These are phyloP conservation scores for Hirtodrosophila alboralis DNA, from an alignment of 2,888 invertebrate genomes.

Conservation along the genomic window DNA sequence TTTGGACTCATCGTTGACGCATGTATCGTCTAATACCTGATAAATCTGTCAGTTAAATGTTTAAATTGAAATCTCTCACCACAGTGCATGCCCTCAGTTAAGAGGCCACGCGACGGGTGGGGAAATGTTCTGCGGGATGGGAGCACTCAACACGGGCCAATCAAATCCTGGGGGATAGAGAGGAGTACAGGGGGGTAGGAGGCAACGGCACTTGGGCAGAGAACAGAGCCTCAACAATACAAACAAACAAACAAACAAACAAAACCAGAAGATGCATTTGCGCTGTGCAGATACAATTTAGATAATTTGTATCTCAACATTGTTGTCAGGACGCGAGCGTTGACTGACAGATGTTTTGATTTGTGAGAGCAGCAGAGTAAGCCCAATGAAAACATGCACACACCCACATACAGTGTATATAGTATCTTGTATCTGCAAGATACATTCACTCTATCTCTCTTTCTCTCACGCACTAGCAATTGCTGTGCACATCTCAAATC, in stretches of 20 bases:
- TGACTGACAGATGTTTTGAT: constrained; percentile 82
- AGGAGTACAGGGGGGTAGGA: constrained; percentile 1
- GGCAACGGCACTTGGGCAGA: constrained; percentile 23
- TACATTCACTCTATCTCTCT: constrained; percentile 16
- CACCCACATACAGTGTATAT: constrained; percentile 6
- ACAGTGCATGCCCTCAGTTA: constrained; percentile 53
- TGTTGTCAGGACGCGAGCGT: constrained; percentile 70
- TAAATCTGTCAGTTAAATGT: constrained; percentile 82
- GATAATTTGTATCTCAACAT: constrained; percentile 82
- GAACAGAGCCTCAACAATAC: constrained; percentile 22
- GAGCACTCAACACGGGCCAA: constrained; percentile 55
- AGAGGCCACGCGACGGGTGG: constrained; percentile 42
- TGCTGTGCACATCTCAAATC: constrained; percentile 51
- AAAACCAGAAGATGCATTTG: constrained; percentile 74
- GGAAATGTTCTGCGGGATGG: constrained; percentile 18
- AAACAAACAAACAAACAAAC: constrained; percentile 49
- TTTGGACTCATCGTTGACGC: constrained; percentile 57
- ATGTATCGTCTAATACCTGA: constrained; percentile 81
- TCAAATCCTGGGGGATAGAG: constrained; percentile 14
- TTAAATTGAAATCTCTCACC: constrained; percentile 81
- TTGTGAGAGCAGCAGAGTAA: constrained; percentile 38
- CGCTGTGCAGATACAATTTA: constrained; percentile 76
- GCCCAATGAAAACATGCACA: constrained; percentile 13
- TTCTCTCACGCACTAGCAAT: constrained; percentile 2
- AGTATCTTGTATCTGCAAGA: constrained; percentile 31